These are phyloP conservation scores for Eurystomus gularis DNA, from an alignment of 2,113 vertebrate species.

Conservation along the genomic window DNA sequence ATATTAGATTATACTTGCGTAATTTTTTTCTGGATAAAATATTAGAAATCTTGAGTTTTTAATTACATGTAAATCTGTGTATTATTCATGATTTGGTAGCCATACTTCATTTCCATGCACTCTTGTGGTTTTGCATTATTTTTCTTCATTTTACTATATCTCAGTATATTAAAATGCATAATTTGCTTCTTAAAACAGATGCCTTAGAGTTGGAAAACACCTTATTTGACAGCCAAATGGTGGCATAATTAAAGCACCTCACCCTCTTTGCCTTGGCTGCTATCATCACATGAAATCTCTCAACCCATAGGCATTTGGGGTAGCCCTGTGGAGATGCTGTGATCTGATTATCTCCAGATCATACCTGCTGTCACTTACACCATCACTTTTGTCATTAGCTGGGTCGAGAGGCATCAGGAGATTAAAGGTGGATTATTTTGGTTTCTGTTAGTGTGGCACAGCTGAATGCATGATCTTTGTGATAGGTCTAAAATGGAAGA, in stretches of 20 bases:
- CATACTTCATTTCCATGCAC: background rate
- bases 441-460: background rate
- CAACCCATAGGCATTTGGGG: background rate
- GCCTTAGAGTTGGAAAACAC: slow-evolving; percentile 4
- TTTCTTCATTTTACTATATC: background rate
- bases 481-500: background rate
- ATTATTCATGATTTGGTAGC: background rate
- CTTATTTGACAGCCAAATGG: slow-evolving; percentile 59
- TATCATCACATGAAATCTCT: background rate
- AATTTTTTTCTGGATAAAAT: background rate
- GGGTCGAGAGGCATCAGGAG: background rate
- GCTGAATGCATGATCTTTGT: background rate
- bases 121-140: background rate
- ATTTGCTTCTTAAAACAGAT: background rate
- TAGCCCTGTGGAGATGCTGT: background rate
- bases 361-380: background rate
- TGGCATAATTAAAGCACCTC: background rate
- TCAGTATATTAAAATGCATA: background rate
- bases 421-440: slow-evolving; percentile 4
- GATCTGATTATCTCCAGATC: background rate
- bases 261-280: background rate
- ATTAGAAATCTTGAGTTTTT: background rate
- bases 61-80: rapidly evolving
- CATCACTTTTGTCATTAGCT: background rate
- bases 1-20: background rate